Conservation (phyloP, 92 coral and sea anemone genomes). For the Metridium senile region DNA sequence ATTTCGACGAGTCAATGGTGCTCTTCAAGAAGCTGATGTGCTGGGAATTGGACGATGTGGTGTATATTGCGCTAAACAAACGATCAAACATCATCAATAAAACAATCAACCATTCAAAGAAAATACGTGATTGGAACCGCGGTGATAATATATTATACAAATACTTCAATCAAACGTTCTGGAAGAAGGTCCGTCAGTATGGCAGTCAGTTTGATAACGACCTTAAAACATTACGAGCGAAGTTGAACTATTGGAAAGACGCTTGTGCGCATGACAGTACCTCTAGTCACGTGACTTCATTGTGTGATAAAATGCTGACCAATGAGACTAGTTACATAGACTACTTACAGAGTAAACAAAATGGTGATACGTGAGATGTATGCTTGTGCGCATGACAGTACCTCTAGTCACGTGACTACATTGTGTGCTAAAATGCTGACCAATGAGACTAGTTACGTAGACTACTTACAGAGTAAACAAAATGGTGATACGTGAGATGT, state of each 20-base stretch:
- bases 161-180: slow-evolving; percentile 81
- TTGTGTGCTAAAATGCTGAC: slow-evolving; percentile 78
- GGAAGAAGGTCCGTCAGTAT: slow-evolving; percentile 72
- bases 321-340: slow-evolving; percentile 85
- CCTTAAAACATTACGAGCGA: slow-evolving; percentile 49
- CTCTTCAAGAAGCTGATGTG: slow-evolving; percentile 47
- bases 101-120: background rate
- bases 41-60: slow-evolving; percentile 48
- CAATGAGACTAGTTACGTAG: slow-evolving; percentile 82
- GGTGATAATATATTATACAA: slow-evolving; percentile 79
- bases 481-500: background rate
- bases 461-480: slow-evolving; percentile 54
- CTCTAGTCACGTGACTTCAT: slow-evolving; percentile 45
- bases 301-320: slow-evolving; percentile 76
- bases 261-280: slow-evolving; percentile 32
- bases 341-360: slow-evolving; percentile 50
- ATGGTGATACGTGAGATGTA: background rate
- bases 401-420: slow-evolving; percentile 40
- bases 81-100: background rate
- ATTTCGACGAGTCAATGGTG: slow-evolving; percentile 50
- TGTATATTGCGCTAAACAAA: slow-evolving; percentile 36
- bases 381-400: slow-evolving; percentile 30
- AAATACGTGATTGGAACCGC: slow-evolving; percentile 72
- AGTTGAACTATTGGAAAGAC: slow-evolving; percentile 59
- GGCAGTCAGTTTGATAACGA: slow-evolving; percentile 73